A percentile compares a stretch with the other conserved stretches of the same genome.
These are phyloP conservation scores for Gobio occitaniae DNA, from an alignment of 2,797 vertebrate species.

Conservation along the genomic window DNA sequence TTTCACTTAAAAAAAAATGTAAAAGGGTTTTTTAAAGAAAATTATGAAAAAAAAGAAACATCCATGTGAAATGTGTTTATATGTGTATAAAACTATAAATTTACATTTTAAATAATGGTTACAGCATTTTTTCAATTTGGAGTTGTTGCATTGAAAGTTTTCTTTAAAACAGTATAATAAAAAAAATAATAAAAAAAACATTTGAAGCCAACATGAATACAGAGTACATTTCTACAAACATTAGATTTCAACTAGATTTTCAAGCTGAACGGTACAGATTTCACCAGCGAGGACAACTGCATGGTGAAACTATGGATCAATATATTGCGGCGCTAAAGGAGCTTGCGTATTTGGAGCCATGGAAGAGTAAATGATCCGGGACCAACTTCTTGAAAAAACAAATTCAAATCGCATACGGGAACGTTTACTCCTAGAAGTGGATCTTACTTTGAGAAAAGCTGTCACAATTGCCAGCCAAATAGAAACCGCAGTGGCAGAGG, in stretches of 20 bases:
- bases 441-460: constrained; percentile 34
- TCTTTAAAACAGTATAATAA: background rate
- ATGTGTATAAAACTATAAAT: too few relatives aligned
- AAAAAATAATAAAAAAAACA: too few relatives aligned
- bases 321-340: background rate
- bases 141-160: background rate
- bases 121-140: background rate
- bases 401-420: background rate
- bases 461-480: constrained; percentile 70
- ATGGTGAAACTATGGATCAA: too few relatives aligned
- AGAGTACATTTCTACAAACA: background rate
- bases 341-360: background rate
- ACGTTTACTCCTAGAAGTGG: background rate
- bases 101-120: background rate
- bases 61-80: too few relatives aligned
- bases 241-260: background rate
- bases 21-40: too few relatives aligned
- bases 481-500: constrained; percentile 68
- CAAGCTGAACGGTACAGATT: too few relatives aligned
- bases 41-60: too few relatives aligned
- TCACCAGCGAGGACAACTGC: too few relatives aligned
- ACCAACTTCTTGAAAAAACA: background rate
- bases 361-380: background rate
- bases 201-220: background rate
- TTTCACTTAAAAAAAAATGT: too few relatives aligned